phyloP scores from a whole-genome alignment of 2,113 vertebrate species.

The Ancistrus triradiatus region DNA sequence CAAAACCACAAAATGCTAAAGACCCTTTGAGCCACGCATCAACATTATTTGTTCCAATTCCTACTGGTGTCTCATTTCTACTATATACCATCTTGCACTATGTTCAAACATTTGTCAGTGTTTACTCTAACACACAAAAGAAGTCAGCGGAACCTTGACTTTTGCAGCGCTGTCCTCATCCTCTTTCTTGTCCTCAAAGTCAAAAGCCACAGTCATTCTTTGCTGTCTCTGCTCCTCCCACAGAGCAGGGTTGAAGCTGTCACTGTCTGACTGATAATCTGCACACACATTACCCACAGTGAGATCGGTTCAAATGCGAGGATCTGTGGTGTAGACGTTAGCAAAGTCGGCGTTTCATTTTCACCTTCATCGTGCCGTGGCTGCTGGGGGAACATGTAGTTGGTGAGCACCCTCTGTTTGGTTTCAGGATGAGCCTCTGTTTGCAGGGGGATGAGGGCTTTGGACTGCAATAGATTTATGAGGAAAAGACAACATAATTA shows the following conservation, averaged over 20 bases:
- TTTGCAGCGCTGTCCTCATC: slow-evolving; percentile 92
- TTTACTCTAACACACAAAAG: no score
- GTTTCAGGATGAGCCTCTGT: slow-evolving; percentile 97
- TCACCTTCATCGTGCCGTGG: slow-evolving; percentile 93
- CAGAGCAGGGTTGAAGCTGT: slow-evolving; percentile 95
- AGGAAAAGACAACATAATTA: no score
- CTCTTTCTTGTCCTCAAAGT: slow-evolving; percentile 97
- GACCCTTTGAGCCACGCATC: no score
- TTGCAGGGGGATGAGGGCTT: slow-evolving; percentile 97
- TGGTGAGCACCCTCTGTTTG: slow-evolving; percentile 96
- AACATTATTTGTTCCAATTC: no score
- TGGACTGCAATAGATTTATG: slow-evolving; percentile 77
- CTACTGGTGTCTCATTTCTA: no score
- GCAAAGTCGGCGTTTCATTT: neutral
- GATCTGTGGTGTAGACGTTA: no score
- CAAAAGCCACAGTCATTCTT: slow-evolving; percentile 97
- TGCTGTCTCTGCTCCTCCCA: slow-evolving; percentile 99
- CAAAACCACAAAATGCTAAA: no score
- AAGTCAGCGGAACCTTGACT: slow-evolving; percentile 83
- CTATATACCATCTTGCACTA: no score
- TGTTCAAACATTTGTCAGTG: no score
- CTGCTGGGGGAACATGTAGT: slow-evolving; percentile 99
- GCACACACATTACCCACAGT: slow-evolving; percentile 22
- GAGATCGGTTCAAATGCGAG: neutral
- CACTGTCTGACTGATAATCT: slow-evolving; percentile 99